Evolutionary conservation across 2,797 vertebrate species (phyloP), one percentile per base, ranked within the genome.

Genomic region (Apodemus agrarius): DNA sequence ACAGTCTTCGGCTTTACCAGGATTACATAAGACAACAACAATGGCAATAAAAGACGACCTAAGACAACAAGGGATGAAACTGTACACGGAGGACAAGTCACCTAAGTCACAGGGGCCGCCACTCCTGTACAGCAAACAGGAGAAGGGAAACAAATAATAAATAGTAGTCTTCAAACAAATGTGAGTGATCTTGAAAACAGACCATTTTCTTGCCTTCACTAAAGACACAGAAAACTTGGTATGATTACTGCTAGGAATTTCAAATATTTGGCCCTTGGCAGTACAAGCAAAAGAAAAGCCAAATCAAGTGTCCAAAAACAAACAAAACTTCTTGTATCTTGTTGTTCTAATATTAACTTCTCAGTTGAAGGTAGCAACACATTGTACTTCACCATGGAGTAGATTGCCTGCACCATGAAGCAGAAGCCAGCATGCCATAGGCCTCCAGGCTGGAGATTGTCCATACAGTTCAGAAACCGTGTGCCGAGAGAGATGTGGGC

Each of bases 221-320:
- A 76, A 92, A 97, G 92, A 65, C 40, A 93, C n/a, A 74, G 86
- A 96, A 96, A 63, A 75, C 88, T 85, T 96, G 49, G 34, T 72
- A 93, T 80, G 54, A 67, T 89, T 57, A 79, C 90, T 95, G 74
- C 34, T 93, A 97, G 81, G 93, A 96, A 96, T 96, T 97, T 95
- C 69, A 93, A 97, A 31, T 96, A 97, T 97, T 84, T 95, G 83
- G 74, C 78, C 61, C 14, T 90, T n/a, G n/a, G 43, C 34, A 94
- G 76, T 29, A 84, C 93, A 16, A 93, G 52, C 7, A 91, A 91
- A 92, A 95, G 88, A 65, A 94, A 91, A 95, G 59, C 52, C 91
- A 93, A 96, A 67, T 21, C 29, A 8, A 85, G 54, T 4, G 43
- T 93, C 3, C 13, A 83, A 61, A 22, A 61, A 54, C 46, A 49